Conservation (phyloP, 2,113 vertebrate genomes). For the Progne subis region DNA sequence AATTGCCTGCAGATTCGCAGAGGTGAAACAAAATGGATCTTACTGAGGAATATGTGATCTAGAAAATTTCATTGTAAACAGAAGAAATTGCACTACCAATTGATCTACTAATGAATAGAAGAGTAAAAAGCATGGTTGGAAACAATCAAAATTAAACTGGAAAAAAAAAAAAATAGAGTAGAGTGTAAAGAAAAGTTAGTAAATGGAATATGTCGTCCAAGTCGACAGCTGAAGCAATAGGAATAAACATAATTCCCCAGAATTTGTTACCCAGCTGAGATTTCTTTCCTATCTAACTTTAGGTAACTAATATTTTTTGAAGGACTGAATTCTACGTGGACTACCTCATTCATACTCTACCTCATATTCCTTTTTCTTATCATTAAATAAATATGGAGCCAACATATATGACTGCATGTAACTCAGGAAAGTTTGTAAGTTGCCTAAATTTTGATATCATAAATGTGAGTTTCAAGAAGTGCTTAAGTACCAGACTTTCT, state of each 20-base stretch:
- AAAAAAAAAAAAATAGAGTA: neutral
- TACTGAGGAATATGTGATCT: neutral
- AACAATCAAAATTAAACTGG: neutral
- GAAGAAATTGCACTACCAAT: neutral
- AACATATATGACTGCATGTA: neutral
- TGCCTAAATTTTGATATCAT: neutral
- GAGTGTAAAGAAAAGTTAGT: neutral
- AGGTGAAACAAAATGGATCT: neutral
- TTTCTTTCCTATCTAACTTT: neutral
- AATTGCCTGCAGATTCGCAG: neutral
- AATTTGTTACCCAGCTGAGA: neutral
- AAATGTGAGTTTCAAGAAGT: neutral
- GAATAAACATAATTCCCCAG: neutral
- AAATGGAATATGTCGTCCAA: neutral
- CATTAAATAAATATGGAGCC: neutral
- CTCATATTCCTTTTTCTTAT: neutral
- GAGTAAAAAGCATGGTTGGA: neutral
- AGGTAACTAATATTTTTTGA: neutral
- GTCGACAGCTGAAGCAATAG: neutral
- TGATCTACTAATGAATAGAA: neutral
- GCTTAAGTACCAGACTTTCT: neutral
- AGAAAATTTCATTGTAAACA: neutral
- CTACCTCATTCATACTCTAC: neutral
- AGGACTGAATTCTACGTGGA: neutral
- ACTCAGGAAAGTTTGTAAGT: neutral